Evolutionary conservation across 2,888 invertebrate species (phyloP), one percentile per base, ranked within the genome.

Genomic region (Idaea biselata): DNA sequence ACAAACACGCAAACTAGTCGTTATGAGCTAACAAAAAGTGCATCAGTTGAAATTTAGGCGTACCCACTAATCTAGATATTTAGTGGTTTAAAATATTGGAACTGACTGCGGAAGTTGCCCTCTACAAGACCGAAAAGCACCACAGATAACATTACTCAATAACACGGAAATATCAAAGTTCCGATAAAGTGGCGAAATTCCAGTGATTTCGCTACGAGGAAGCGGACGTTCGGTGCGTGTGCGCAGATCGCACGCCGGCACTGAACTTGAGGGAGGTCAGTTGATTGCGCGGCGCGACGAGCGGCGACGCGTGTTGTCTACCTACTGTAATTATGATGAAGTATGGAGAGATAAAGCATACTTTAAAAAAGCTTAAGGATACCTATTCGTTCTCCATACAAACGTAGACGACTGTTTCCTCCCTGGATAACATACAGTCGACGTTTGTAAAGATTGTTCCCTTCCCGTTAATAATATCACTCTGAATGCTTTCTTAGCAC

Each of bases 211-310:
- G 56, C 56, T 8, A 56, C 56, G 11, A 56, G 56, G 56, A 56
- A 56, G 56, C 17, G 56, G 18, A 16, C 56, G 56, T 8, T 17
- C 17, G 56, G 16, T 16, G 58, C 63, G 57, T 16, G 55, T 61
- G 63, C 69, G 67, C 67, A 56, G 55, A 14, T 44, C 55, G 68
- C 68, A 58, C 66, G 68, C 60, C 25, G 66, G 60, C 70, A 70
- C 66, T 72, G 71, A 72, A 70, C 71, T 72, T 72, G 70, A 66
- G 66, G 59, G 63, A 72, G 71, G 71, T 70, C 71, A 65, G 68
- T 65, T 66, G 64, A 67, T 68, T 68, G 65, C 62, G 62, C 55
- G 63, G 54, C n/a, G 44, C 61, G 56, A 18, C 60, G 18, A 18
- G 25, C 14, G 53, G 16, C 55, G 18, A 18, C 56, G 56, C 56